Evolutionary conservation across 2,797 vertebrate species (phyloP).

Genomic region (Alca torda): DNA sequence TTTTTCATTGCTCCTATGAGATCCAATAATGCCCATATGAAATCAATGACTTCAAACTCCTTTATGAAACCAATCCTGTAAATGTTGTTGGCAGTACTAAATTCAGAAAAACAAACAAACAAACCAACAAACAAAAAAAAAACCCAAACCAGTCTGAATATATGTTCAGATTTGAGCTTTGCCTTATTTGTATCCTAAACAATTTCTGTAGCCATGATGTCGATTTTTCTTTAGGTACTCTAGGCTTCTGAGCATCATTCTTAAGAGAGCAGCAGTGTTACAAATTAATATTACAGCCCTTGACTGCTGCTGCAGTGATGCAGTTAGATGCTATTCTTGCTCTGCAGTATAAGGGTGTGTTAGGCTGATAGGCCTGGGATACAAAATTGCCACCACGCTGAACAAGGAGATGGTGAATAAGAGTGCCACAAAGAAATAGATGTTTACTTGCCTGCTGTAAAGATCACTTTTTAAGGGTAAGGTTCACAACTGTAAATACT

Average conservation of each 20-base stretch:
- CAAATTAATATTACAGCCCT: background rate
- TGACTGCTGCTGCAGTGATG: background rate
- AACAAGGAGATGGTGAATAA: background rate
- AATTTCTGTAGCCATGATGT: background rate
- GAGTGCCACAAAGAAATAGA: background rate
- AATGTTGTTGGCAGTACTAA: background rate
- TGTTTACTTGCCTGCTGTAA: background rate
- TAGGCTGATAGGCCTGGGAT: background rate
- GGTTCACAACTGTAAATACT: background rate
- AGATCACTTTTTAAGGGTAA: background rate
- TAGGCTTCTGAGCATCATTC: background rate
- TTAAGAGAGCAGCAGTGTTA: background rate
- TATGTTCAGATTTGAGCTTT: background rate
- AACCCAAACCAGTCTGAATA: background rate
- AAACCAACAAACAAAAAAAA: background rate
- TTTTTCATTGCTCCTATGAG: background rate
- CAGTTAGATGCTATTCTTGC: background rate
- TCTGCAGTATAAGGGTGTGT: background rate
- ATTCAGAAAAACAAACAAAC: background rate
- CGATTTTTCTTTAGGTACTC: background rate
- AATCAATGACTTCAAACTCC: constrained; percentile 18
- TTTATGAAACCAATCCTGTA: constrained; percentile 3
- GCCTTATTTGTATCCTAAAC: background rate
- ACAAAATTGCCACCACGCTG: background rate
- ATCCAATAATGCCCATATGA: background rate